A percentile compares a stretch with the other conserved stretches of the same genome.
These are phyloP conservation scores for Pterois miles DNA, from an alignment of 2,797 vertebrate genomes.

Conservation along the genomic window DNA sequence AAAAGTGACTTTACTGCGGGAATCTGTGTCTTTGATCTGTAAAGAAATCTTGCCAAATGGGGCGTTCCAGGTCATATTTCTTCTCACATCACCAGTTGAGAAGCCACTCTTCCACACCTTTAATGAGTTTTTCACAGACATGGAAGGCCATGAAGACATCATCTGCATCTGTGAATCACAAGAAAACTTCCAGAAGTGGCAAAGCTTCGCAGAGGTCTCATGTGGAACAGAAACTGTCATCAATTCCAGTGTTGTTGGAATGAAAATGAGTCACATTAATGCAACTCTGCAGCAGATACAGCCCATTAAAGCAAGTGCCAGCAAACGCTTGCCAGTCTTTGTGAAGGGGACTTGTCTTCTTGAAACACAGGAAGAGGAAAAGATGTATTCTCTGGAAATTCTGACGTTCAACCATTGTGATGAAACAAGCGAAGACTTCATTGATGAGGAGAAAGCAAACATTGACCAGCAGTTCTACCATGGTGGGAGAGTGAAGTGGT, in stretches of 20 bases:
- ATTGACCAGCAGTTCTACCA: conserved; percentile 84
- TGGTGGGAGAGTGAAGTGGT: conserved; percentile 79
- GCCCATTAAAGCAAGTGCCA: conserved; percentile 50
- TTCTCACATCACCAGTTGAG: conserved; percentile 83
- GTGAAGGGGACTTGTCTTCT: conserved; percentile 77
- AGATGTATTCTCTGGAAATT: conserved; percentile 85
- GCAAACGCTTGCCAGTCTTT: conserved; percentile 80
- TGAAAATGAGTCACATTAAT: conserved; percentile 87
- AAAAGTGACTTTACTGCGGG: conserved; percentile 82
- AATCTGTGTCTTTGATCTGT: conserved; percentile 85
- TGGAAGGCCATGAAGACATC: conserved; percentile 87
- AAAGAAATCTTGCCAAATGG: conserved; percentile 84
- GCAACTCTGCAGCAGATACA: conserved; percentile 82
- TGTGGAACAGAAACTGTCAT: conserved; percentile 77
- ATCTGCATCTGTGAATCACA: conserved; percentile 85
- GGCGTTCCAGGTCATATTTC: conserved; percentile 85
- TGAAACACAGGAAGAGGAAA: conserved; percentile 79
- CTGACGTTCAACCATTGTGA: conserved; percentile 83
- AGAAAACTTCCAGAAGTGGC: conserved; percentile 82
- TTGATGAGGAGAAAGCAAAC: conserved; percentile 68
- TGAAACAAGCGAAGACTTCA: conserved; percentile 69
- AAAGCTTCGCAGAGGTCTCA: conserved; percentile 79
- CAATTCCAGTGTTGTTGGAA: conserved; percentile 82
- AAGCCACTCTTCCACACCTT: conserved; percentile 86
- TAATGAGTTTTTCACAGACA: conserved; percentile 86